Base-by-base conservation (phyloP, 1,140 invertebrate genomes). In the Anastrepha ludens region DNA sequence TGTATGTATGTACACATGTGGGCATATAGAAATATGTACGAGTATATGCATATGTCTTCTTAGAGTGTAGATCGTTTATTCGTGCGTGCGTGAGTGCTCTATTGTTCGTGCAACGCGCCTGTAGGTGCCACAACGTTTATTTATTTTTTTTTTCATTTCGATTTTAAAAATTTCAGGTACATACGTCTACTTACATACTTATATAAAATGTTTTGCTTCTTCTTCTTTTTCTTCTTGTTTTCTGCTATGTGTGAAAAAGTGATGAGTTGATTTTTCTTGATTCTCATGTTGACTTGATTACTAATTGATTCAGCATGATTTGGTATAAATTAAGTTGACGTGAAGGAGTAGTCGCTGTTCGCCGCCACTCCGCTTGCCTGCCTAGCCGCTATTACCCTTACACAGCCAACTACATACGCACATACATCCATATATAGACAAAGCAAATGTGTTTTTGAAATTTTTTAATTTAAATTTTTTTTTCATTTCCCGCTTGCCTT, bases 221-320 rank as follows among this genome's bases (percentile, higher is more conserved):
- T 39, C 29, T 67, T 67, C 29, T 62, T 11, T 47, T 81, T 50
- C 17, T 55, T 55, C 13, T 55, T 81, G 47, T 55, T 74, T 17
- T 74, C 13, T 1, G 39, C n/a, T 81, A 9, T 29, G 47, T 81
- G 74, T 81, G 74, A 55, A 81, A 81, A 81, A 81, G 74, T 55
- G 74, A 81, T 81, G 74, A 81, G 47, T 81, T 81, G 74, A 81
- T 81, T 47, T 81, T 81, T 55, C 47, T 81, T 55, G 47, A 81
- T 81, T 81, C 74, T 55, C 17, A 81, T 81, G 74, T 81, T 81
- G 74, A 81, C 74, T 81, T 81, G 74, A 81, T 81, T 81, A 81
- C 74, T 81, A 81, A 81, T 81, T 81, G 74, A 81, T 81, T 81
- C 74, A 81, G 74, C 74, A 81, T 81, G 74, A 81, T 55, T 81